phyloP scores from a whole-genome alignment of 23 tunicate species.

The Styela plicata region DNA sequence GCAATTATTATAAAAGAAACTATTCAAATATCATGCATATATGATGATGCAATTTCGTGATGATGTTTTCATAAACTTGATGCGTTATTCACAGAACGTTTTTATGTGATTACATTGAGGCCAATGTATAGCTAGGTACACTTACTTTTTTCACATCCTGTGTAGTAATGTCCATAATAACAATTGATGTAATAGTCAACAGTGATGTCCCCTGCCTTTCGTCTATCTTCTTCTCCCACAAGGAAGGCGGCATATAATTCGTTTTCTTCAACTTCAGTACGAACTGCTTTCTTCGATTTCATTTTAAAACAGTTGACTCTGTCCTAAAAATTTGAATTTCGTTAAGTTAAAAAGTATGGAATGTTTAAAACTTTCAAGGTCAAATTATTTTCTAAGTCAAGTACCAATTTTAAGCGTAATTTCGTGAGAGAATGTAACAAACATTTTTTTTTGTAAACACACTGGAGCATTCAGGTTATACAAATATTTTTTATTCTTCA shows the following conservation, averaged over 20 bases:
- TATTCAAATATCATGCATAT: too few relatives aligned
- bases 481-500: too few relatives aligned
- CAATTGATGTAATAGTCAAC: constrained; percentile 15
- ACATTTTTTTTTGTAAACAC: too few relatives aligned
- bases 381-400: not conserved
- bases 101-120: too few relatives aligned
- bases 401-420: too few relatives aligned
- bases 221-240: not conserved
- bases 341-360: not conserved
- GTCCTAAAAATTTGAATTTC: not conserved
- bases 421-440: too few relatives aligned
- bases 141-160: constrained; percentile 16
- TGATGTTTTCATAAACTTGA: too few relatives aligned
- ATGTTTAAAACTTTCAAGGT: too few relatives aligned
- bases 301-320: constrained; percentile 3
- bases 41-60: too few relatives aligned
- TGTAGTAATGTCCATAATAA: constrained; percentile 14
- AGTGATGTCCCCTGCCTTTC: not conserved
- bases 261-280: constrained; percentile 4
- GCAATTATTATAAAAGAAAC: not conserved
- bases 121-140: too few relatives aligned
- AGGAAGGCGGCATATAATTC: constrained; percentile 12
- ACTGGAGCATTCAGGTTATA: too few relatives aligned
- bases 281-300: not conserved
- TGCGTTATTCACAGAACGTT: too few relatives aligned